A percentile compares a stretch with the other conserved stretches of the same genome.
Evolutionary conservation across 1,140 invertebrate genomes (phyloP).

Genomic region (Bombus pascuorum): DNA sequence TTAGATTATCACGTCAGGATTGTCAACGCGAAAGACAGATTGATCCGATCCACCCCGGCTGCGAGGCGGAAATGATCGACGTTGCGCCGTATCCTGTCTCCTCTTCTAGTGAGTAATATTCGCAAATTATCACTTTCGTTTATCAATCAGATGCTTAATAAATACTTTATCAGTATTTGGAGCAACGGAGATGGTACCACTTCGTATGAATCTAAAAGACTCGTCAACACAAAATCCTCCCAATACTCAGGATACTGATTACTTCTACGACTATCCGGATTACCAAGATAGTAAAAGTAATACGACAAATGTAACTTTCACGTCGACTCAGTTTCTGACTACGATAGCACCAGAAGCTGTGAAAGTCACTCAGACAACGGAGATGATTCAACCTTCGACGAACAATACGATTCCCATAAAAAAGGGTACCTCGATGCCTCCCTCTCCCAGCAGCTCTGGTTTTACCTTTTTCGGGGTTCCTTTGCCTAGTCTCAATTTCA

Average conservation of each 20-base stretch:
- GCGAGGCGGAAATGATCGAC: conserved; percentile 85
- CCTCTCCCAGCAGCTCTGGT: conserved; percentile 82
- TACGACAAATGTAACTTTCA: conserved; percentile 8
- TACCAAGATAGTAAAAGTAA: conserved; percentile 84
- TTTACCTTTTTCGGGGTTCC: conserved; percentile 94
- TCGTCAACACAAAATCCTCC: conserved; percentile 81
- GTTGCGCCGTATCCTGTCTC: conserved; percentile 76
- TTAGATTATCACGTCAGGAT: conserved; percentile 86
- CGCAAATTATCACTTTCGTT: background rate
- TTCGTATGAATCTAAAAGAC: conserved; percentile 73
- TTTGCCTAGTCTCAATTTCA: conserved; percentile 88
- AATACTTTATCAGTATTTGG: conserved; percentile 56
- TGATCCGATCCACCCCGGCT: conserved; percentile 84
- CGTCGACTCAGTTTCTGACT: background rate
- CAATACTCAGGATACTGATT: conserved; percentile 88
- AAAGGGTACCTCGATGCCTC: conserved; percentile 66
- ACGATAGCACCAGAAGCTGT: conserved; percentile 14
- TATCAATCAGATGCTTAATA: background rate
- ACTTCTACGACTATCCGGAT: conserved; percentile 91
- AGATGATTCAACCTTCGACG: conserved; percentile 35
- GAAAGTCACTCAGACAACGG: conserved; percentile 32
- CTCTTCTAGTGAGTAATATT: conserved; percentile 70
- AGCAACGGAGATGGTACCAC: conserved; percentile 62
- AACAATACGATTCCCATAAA: conserved; percentile 62
- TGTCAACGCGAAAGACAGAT: conserved; percentile 84